phyloP scores from a whole-genome alignment of 92 coral and sea anemone genomes.

The Metridium senile region DNA sequence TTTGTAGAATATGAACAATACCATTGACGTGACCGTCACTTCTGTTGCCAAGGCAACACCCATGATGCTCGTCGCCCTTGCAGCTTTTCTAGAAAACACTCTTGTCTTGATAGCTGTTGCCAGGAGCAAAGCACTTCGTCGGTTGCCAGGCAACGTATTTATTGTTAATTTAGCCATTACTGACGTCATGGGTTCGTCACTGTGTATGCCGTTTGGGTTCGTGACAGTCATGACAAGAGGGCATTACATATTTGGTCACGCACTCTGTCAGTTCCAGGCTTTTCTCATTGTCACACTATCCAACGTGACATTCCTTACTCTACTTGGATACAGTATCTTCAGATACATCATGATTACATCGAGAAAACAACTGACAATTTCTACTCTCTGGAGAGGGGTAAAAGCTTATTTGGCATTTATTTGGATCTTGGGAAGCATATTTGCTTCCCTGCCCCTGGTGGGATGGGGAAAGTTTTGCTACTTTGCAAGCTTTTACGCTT shows the following conservation, averaged over 20 bases:
- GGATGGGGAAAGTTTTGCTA: slow-evolving; percentile 62
- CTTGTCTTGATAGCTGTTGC: slow-evolving; percentile 65
- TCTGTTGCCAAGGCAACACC: slow-evolving; percentile 62
- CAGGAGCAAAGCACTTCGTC: slow-evolving; percentile 58
- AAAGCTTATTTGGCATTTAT: slow-evolving; percentile 43
- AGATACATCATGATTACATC: slow-evolving; percentile 66
- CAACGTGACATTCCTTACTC: slow-evolving; percentile 62
- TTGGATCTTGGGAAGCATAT: slow-evolving; percentile 48
- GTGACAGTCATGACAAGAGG: slow-evolving; percentile 51
- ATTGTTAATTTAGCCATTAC: slow-evolving; percentile 71
- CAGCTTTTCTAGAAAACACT: slow-evolving; percentile 67
- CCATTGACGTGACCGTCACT: slow-evolving; percentile 38
- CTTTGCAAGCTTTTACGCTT: slow-evolving; percentile 49
- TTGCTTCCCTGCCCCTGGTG: slow-evolving; percentile 59
- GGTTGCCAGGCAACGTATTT: slow-evolving; percentile 68
- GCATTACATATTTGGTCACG: slow-evolving; percentile 55
- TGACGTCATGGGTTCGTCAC: slow-evolving; percentile 58
- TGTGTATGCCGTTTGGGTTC: slow-evolving; percentile 63
- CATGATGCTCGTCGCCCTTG: slow-evolving; percentile 65
- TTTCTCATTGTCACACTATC: slow-evolving; percentile 54
- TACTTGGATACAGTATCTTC: slow-evolving; percentile 62
- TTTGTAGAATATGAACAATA: slow-evolving; percentile 26
- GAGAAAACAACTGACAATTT: slow-evolving; percentile 36
- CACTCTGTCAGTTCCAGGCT: slow-evolving; percentile 57
- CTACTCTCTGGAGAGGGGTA: slow-evolving; percentile 54